Conservation (phyloP, 2,888 invertebrate species). For the Lysandra coridon region DNA sequence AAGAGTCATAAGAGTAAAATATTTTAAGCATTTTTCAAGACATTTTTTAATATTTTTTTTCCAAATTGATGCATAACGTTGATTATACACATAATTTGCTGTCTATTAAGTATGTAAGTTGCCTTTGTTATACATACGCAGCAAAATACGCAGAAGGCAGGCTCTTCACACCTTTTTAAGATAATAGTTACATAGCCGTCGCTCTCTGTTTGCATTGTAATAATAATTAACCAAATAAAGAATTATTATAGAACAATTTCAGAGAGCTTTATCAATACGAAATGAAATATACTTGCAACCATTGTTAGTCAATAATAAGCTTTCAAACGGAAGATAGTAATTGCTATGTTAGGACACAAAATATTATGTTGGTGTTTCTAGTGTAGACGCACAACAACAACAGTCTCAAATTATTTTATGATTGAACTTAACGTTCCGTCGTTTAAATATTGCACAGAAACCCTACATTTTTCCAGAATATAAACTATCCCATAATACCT, state of each 20-base stretch:
- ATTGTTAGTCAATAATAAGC: not conserved
- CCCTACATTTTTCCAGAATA: no score
- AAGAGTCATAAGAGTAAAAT: no score
- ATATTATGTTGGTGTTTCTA: not conserved
- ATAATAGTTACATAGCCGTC: slow-evolving; percentile 10
- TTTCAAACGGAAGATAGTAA: not conserved
- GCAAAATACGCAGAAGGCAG: not conserved
- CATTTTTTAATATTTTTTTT: no score
- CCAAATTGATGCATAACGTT: no score
- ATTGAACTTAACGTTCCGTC: no score
- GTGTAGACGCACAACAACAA: not conserved
- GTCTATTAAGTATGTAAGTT: no score
- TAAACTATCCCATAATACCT: no score
- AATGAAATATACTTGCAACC: not conserved
- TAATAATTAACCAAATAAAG: not conserved
- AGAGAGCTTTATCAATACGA: not conserved
- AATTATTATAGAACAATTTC: not conserved
- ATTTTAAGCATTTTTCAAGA: no score
- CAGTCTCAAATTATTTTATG: no score
- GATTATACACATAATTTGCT: no score
- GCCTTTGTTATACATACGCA: not conserved
- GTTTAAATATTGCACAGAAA: no score
- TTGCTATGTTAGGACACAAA: not conserved
- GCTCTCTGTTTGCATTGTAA: not conserved
- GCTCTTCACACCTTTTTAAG: slow-evolving; percentile 1